These are phyloP conservation scores for pig (Sus scrofa) DNA, from an alignment of 2,113 vertebrate genomes.

Conservation along the genomic window T2T-Sscrofa CM000812.6:181497501-181498000, in stretches of 20 bases:
- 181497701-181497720: no score
- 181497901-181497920: not conserved
- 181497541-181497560: no score
- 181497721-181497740: no score
- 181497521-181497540: no score
- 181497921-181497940: not conserved
- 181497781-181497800: conserved; percentile 4
- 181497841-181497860: not conserved
- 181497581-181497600: no score
- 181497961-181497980: not conserved
- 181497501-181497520: no score
- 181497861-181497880: not conserved
- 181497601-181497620: no score
- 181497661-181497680: no score
- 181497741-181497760: not conserved
- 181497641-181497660: no score
- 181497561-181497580: no score
- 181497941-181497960: not conserved
- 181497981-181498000: not conserved
- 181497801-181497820: not conserved
- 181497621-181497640: no score
- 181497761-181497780: not conserved
- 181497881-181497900: not conserved
- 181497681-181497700: no score
- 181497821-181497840: not conserved